Conservation (phyloP, 2,113 vertebrate species). For the Lophura nycthemera region DNA sequence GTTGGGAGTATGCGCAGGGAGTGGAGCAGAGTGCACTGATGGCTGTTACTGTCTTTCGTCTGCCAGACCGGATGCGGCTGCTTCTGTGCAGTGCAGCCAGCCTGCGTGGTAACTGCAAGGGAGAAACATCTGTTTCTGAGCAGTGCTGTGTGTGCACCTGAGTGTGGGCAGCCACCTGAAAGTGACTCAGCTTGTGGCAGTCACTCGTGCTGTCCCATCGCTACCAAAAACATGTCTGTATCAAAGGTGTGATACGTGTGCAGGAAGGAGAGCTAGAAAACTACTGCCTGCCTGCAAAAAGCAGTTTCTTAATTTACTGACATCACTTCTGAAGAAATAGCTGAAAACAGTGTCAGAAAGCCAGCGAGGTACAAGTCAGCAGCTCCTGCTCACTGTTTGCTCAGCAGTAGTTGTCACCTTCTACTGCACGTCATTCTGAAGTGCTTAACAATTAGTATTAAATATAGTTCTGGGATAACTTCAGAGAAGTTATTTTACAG, state of each 20-base stretch:
- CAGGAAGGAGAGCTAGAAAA: background rate
- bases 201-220: background rate
- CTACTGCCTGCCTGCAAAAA: background rate
- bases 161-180: background rate
- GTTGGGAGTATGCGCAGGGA: background rate
- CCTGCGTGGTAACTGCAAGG: background rate
- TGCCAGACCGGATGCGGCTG: background rate
- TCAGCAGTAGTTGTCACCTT: background rate
- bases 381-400: background rate
- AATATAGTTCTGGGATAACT: background rate
- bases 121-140: background rate
- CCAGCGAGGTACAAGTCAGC: conserved; percentile 8
- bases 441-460: conserved; percentile 4
- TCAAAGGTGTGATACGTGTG: background rate
- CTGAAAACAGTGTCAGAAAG: background rate
- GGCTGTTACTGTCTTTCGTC: background rate
- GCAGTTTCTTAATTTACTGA: background rate
- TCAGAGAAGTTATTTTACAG: background rate
- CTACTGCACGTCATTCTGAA: background rate
- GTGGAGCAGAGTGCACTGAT: background rate
- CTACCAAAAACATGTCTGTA: background rate
- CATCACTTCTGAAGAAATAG: background rate
- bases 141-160: background rate
- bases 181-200: background rate
- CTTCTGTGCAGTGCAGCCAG: background rate